Evolutionary conservation across 2,113 vertebrate genomes (phyloP).

Genomic region (Phocoena phocoena): DNA sequence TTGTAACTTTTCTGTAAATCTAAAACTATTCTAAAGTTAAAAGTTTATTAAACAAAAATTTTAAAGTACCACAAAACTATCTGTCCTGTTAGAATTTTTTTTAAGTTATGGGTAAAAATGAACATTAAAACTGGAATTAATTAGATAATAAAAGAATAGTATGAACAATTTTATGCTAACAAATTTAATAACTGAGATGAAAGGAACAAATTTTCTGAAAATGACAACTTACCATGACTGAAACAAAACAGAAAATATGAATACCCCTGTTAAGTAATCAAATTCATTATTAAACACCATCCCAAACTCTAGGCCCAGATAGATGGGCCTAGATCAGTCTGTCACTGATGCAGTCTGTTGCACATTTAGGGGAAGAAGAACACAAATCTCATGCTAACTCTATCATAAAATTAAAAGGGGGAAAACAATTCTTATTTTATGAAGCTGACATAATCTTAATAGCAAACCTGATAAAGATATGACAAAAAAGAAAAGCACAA

Average conservation of each 20-base stretch:
- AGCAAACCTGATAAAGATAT: neutral
- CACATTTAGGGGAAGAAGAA: neutral
- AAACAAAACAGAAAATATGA: neutral
- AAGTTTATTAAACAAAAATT: neutral
- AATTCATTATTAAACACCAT: neutral
- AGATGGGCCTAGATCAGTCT: neutral
- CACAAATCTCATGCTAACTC: neutral
- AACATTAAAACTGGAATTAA: neutral
- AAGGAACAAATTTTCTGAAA: neutral
- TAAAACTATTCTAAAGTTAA: neutral
- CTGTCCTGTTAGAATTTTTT: neutral
- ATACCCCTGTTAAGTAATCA: neutral
- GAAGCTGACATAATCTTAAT: neutral
- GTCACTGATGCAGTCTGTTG: neutral
- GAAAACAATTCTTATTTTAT: neutral
- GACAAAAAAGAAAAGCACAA: neutral
- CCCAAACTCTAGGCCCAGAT: neutral
- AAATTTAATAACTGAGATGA: neutral
- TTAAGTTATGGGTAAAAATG: neutral
- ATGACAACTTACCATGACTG: neutral
- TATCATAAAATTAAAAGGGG: neutral
- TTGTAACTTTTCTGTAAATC: neutral
- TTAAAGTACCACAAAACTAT: neutral
- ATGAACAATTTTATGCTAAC: neutral
- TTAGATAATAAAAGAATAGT: neutral